These are phyloP conservation scores for Ptycholaimellus sp. DNA, from an alignment of 2,888 invertebrate genomes.

Conservation along the genomic window DNA sequence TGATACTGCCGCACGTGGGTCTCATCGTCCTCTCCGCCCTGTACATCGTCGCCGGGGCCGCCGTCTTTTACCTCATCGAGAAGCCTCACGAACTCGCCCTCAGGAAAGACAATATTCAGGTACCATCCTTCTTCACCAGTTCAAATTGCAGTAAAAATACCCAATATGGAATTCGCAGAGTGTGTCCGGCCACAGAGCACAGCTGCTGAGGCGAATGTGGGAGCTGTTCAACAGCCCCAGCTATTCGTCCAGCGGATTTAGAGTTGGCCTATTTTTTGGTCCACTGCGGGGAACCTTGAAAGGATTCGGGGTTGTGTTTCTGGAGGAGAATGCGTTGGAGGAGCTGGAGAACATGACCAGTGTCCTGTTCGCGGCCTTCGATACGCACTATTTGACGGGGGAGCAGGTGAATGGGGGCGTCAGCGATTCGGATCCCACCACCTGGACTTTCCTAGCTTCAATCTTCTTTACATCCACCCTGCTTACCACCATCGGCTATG, in stretches of 20 bases:
- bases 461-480: constrained; percentile 24
- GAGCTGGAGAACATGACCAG: constrained; percentile 20
- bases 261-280: too few relatives aligned
- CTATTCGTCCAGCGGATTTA: too few relatives aligned
- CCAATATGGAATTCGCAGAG: too few relatives aligned
- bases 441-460: constrained; percentile 22
- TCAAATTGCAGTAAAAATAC: too few relatives aligned
- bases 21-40: constrained; percentile 19
- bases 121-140: too few relatives aligned
- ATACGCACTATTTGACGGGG: constrained; percentile 21
- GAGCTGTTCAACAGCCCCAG: constrained; percentile 11
- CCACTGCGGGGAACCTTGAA: too few relatives aligned
- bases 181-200: constrained; percentile 11
- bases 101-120: constrained; percentile 2
- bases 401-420: constrained; percentile 10
- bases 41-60: constrained; percentile 21
- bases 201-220: constrained; percentile 18
- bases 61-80: constrained; percentile 22
- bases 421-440: not conserved
- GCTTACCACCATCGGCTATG: constrained; percentile 24
- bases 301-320: too few relatives aligned
- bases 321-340: constrained; percentile 15
- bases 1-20: constrained; percentile 22
- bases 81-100: constrained; percentile 17
- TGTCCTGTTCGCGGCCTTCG: constrained; percentile 24